A percentile compares a stretch with the other conserved stretches of the same genome.
phyloP scores from a whole-genome alignment of 2,797 vertebrate species.

The Hypotaenidia okinawae region DNA sequence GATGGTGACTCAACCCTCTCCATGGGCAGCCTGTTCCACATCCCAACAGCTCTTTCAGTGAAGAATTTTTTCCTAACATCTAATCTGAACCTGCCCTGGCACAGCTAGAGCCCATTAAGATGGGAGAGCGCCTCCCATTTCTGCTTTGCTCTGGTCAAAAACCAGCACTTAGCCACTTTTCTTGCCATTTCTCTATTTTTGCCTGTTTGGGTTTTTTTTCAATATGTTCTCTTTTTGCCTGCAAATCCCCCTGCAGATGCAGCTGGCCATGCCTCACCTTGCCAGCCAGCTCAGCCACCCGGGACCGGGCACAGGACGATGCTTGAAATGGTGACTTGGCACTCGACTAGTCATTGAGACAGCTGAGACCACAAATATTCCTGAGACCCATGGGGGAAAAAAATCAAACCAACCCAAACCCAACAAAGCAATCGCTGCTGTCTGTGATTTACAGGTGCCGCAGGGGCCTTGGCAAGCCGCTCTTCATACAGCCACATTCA shows the following conservation, averaged over 20 bases:
- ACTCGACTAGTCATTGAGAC: background rate
- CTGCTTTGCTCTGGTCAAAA: background rate
- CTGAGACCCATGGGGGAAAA: background rate
- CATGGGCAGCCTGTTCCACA: too few relatives aligned
- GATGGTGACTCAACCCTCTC: too few relatives aligned
- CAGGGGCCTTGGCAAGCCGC: background rate
- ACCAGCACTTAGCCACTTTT: background rate
- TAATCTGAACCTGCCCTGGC: too few relatives aligned
- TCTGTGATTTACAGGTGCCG: background rate
- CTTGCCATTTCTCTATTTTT: background rate
- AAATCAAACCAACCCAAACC: too few relatives aligned
- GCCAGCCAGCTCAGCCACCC: background rate
- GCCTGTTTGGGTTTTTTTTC: background rate
- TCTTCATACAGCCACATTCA: background rate
- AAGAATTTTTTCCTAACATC: too few relatives aligned
- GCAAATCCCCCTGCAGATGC: background rate
- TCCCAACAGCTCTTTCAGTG: too few relatives aligned
- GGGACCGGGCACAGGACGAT: background rate
- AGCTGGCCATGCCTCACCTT: background rate
- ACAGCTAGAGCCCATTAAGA: too few relatives aligned
- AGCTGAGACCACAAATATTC: constrained; percentile 24
- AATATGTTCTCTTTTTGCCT: background rate
- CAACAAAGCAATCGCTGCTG: background rate
- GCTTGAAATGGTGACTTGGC: background rate
- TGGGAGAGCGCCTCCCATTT: background rate